Base-by-base conservation (phyloP, 2,113 vertebrate species). In the Thunnus maccoyii region DNA sequence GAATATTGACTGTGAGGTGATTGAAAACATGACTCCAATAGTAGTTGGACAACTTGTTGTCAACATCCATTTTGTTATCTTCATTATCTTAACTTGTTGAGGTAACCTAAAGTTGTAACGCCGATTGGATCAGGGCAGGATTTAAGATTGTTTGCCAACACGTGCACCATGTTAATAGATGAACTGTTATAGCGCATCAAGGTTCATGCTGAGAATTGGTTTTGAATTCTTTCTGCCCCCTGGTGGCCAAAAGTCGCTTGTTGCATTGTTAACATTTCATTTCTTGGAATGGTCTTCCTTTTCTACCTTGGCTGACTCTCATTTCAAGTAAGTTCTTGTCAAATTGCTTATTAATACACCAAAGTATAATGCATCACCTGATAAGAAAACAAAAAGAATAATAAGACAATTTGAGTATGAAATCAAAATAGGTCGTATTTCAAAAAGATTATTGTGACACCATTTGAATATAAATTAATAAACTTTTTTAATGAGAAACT, bases 401-500 rank as follows among this genome's bases (percentile, higher is more conserved):
- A 41, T 9, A 41, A 41, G 36, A 27, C 4, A 4, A 25, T 36
- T 16, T 56, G 6, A 68, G 13, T 57, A 46, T 20, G n/a, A 30
- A 16, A 73, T n/a, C 11, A 8, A 58, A 47, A 3, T 17, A 41
- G 5, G 18, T 41, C 7, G 68, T 55, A 30, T 22, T 62, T 50
- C 25, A 6, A 7, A 65, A 30, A 30, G 30, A 27, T 58, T 13
- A 46, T 8, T 13, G 12, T 54, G 52, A 78, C 15, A 25, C 20
- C 8, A 20, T 63, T 63, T 69, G 27, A 68, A 58, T 55, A 64
- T 27, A 41, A 57, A 83, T 67, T 15, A 63, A 25, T 12, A 10
- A 32, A 32, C 7, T 41, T 41, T 41, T 69, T 62, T 54, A 80
- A 63, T 80, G 32, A 67, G 60, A 20, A 12, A 13, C 27, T 50